phyloP scores from a whole-genome alignment of 2,888 invertebrate species.

The Mythimna lalbum region DNA sequence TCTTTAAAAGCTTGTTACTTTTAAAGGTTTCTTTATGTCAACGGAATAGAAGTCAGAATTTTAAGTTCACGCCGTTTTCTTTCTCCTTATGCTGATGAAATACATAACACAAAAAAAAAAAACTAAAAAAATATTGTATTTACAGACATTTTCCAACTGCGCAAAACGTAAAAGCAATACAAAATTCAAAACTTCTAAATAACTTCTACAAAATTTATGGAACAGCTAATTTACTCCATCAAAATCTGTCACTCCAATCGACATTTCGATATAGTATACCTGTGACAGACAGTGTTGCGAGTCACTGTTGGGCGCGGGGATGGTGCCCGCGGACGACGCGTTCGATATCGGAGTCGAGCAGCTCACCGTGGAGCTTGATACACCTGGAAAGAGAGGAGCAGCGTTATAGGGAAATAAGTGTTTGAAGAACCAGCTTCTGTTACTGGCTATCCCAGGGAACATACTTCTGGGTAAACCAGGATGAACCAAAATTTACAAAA shows the following conservation, averaged over 20 bases:
- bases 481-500: no score
- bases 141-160: background rate
- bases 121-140: no score
- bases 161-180: background rate
- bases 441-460: no score
- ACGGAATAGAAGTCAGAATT: no score
- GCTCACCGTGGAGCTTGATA: constrained; percentile 80
- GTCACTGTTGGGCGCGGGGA: constrained; percentile 93
- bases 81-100: no score
- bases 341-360: constrained; percentile 86
- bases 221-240: background rate
- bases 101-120: no score
- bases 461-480: no score
- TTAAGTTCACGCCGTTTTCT: no score
- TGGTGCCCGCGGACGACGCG: constrained; percentile 89
- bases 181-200: background rate
- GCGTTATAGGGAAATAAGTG: no score
- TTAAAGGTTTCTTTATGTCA: no score
- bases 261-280: constrained; percentile 83
- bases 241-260: background rate
- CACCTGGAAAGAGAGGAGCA: constrained; percentile 63
- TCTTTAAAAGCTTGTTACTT: no score
- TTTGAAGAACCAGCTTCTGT: no score
- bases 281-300: constrained; percentile 92
- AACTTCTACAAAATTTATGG: background rate